These are phyloP conservation scores for Tachypleus tridentatus DNA, from an alignment of 1,140 invertebrate genomes.

Conservation along the genomic window DNA sequence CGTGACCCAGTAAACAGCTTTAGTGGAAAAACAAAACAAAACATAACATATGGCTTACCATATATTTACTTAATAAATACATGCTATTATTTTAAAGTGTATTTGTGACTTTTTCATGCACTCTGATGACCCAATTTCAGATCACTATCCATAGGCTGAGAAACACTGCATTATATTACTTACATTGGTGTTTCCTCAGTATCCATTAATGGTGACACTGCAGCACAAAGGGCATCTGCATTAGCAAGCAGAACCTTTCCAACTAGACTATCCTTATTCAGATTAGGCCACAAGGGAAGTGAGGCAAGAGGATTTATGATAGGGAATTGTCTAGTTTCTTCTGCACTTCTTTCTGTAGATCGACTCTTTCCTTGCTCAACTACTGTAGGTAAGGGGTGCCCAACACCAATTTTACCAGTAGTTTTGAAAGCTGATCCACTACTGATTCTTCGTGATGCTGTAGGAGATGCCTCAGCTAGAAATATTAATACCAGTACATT, in stretches of 20 bases:
- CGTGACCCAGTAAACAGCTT: too few relatives aligned
- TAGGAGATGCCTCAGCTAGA: constrained; percentile 19
- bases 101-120: too few relatives aligned
- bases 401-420: constrained; percentile 11
- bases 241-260: constrained; percentile 86
- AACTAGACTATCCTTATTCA: constrained; percentile 51
- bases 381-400: constrained; percentile 13
- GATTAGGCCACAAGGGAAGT: constrained; percentile 67
- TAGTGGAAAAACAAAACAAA: too few relatives aligned
- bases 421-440: constrained; percentile 27
- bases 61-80: too few relatives aligned
- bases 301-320: constrained; percentile 81
- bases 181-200: constrained; percentile 71
- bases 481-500: too few relatives aligned
- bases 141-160: too few relatives aligned
- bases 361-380: constrained; percentile 11
- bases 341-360: constrained; percentile 33
- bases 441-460: constrained; percentile 27
- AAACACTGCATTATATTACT: constrained; percentile 23
- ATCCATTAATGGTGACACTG: constrained; percentile 84
- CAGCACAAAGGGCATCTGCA: constrained; percentile 90
- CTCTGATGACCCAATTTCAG: too few relatives aligned
- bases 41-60: too few relatives aligned
- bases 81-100: too few relatives aligned
- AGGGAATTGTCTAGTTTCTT: constrained; percentile 53